A percentile compares a stretch with the other conserved stretches of the same genome.
Evolutionary conservation across 2,888 invertebrate species (phyloP).

Genomic region (Barypeithes pellucidus): DNA sequence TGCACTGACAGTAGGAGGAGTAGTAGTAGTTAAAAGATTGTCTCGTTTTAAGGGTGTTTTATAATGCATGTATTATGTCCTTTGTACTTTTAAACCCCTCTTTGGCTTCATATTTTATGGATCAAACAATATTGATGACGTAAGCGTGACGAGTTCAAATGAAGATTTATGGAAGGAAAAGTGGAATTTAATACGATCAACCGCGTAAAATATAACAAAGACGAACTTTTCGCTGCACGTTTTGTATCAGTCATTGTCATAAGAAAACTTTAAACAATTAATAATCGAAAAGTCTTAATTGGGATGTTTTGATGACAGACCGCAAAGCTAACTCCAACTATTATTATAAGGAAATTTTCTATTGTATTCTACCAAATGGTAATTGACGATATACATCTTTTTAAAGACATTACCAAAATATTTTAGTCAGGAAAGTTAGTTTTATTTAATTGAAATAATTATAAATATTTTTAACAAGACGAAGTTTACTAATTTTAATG

Average conservation of each 20-base stretch:
- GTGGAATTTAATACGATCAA: slow-evolving; percentile 50
- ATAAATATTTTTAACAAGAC: too few species aligned
- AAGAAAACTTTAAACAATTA: slow-evolving; percentile 47
- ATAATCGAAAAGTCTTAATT: slow-evolving; percentile 17
- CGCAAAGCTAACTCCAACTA: too few species aligned
- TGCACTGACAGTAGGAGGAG: too few species aligned
- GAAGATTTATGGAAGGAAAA: slow-evolving; percentile 57
- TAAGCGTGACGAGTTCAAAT: slow-evolving; percentile 49
- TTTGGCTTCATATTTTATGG: background rate
- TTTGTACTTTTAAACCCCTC: background rate
- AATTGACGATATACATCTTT: too few species aligned
- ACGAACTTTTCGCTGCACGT: slow-evolving; percentile 44
- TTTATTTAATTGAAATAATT: too few species aligned
- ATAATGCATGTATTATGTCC: background rate
- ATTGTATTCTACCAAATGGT: too few species aligned
- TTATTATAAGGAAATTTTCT: too few species aligned
- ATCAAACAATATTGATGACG: slow-evolving; percentile 36
- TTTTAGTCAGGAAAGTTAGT: too few species aligned
- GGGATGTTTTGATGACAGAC: background rate
- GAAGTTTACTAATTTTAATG: too few species aligned
- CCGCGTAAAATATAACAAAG: slow-evolving; percentile 39
- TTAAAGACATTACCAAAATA: too few species aligned
- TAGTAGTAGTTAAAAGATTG: too few species aligned
- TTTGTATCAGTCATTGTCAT: slow-evolving; percentile 38
- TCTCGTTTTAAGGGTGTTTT: too few species aligned